A percentile compares a stretch with the other conserved stretches of the same genome.
Evolutionary conservation across 2,888 invertebrate genomes (phyloP).

Genomic region (Crematogaster levior): DNA sequence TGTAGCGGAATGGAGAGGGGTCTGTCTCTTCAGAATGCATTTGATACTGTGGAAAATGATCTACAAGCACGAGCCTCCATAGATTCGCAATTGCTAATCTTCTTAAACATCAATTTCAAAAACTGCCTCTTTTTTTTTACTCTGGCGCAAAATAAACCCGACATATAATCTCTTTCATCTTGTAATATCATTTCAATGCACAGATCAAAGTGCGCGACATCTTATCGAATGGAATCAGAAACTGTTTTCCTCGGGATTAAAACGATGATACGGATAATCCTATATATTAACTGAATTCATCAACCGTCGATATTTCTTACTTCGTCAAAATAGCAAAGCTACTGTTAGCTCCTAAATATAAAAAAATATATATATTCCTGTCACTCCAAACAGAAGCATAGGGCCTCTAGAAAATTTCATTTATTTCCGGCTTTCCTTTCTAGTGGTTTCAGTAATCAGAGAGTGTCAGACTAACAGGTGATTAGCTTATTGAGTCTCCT

Average conservation of each 20-base stretch:
- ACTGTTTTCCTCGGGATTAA: not conserved
- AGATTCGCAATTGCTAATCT: conserved; percentile 6
- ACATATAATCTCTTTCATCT: not conserved
- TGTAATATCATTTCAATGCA: not conserved
- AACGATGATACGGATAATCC: not conserved
- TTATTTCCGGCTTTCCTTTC: too few relatives aligned
- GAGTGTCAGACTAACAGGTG: too few relatives aligned
- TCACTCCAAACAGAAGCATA: too few relatives aligned
- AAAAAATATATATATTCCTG: too few relatives aligned
- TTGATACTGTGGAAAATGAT: not conserved
- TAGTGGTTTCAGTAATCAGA: too few relatives aligned
- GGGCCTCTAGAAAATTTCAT: too few relatives aligned
- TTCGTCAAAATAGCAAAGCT: not conserved
- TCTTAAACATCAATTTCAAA: not conserved
- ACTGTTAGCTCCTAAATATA: not conserved
- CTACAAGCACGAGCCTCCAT: not conserved
- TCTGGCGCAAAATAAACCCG: not conserved
- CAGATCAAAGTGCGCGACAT: conserved; percentile 10
- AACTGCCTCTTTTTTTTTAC: not conserved
- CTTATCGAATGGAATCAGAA: not conserved
- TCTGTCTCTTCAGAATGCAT: too few relatives aligned
- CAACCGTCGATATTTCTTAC: not conserved
- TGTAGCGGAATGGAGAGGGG: not conserved
- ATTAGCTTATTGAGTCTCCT: too few relatives aligned
- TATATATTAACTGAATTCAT: not conserved